A percentile compares a stretch with the other conserved stretches of the same genome.
These are phyloP conservation scores for Perca flavescens DNA, from an alignment of 2,113 vertebrate genomes.

Conservation along the genomic window DNA sequence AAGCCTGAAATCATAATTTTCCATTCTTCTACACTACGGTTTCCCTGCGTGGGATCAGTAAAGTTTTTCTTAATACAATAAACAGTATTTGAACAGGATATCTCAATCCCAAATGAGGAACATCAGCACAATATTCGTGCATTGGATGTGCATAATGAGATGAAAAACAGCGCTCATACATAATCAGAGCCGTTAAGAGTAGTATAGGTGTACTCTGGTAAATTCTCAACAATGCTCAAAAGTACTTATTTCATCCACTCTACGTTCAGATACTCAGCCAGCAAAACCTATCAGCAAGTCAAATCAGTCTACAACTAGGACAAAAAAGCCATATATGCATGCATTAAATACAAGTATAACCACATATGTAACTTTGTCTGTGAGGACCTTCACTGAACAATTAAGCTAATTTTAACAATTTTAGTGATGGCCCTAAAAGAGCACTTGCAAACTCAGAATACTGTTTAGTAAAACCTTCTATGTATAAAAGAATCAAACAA, in stretches of 20 bases:
- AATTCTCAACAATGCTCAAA: not conserved
- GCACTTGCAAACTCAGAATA: not conserved
- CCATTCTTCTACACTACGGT: not conserved
- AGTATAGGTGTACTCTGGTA: not conserved
- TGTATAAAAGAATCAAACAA: slow-evolving; percentile 4
- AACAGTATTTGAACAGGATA: not conserved
- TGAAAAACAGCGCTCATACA: not conserved
- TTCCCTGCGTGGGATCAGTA: not conserved
- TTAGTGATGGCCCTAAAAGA: not conserved
- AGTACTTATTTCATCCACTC: not conserved
- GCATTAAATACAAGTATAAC: not conserved
- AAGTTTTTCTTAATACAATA: not conserved
- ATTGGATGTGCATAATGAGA: not conserved
- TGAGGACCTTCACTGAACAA: not conserved
- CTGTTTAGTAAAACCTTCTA: slow-evolving; percentile 11
- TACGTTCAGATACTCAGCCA: not conserved
- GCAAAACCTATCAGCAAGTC: not conserved
- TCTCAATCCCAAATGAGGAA: not conserved
- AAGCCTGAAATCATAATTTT: not conserved
- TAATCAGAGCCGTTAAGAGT: not conserved
- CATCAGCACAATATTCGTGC: not conserved
- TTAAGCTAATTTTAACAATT: not conserved
- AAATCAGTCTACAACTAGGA: slow-evolving; percentile 6
- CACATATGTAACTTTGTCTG: not conserved
- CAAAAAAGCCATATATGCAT: not conserved